Conservation (phyloP, 1,140 invertebrate genomes). For the Anastatus disparis region DNA sequence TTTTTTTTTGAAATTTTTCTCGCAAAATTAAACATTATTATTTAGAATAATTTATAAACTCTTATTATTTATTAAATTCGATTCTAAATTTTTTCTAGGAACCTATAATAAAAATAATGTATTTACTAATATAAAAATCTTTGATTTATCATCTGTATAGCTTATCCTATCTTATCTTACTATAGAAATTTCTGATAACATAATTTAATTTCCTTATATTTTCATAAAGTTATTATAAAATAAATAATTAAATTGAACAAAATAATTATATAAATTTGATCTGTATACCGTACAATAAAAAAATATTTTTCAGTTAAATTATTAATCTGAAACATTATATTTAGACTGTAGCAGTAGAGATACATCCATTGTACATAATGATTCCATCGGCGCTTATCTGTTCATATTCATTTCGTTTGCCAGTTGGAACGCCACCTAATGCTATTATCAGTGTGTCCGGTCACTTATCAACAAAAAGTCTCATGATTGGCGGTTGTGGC, state of each 20-base stretch:
- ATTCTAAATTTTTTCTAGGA: no score
- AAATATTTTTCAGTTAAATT: no score
- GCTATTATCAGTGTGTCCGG: conserved; percentile 85
- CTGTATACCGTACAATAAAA: no score
- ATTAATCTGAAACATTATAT: conserved; percentile 21
- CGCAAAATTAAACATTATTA: no score
- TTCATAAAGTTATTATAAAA: background rate
- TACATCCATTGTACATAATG: conserved; percentile 89
- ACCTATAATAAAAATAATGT: no score
- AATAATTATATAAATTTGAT: background rate
- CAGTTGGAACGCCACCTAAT: conserved; percentile 87
- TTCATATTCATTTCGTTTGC: conserved; percentile 80
- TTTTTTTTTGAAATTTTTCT: background rate
- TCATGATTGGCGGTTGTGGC: conserved; percentile 68
- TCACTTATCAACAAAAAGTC: conserved; percentile 75
- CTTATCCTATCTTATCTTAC: no score
- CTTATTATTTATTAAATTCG: no score
- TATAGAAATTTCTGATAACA: no score
- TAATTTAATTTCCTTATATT: background rate
- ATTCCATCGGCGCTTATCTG: conserved; percentile 83
- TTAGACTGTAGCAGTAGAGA: conserved; percentile 71
- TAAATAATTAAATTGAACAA: background rate
- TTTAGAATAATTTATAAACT: no score
- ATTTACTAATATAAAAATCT: no score
- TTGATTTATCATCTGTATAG: no score